Evolutionary conservation across 1,140 invertebrate genomes (phyloP), one percentile per base, ranked within the genome.

Genomic region (Grapholita molesta): DNA sequence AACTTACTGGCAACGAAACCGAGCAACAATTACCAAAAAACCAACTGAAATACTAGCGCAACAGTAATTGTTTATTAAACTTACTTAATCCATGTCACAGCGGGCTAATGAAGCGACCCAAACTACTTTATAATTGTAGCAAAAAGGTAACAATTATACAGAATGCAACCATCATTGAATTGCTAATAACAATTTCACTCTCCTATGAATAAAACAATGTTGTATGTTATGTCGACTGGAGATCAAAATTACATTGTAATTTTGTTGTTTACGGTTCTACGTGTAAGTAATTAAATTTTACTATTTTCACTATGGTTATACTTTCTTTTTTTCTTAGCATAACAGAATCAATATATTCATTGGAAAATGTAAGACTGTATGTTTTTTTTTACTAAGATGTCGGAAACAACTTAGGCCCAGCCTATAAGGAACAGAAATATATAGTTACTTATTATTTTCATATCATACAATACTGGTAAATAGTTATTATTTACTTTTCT

Each of bases 101-200:
- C n/a, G 25, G 35, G 7, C 24, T 28, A 61, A 61, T 61, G 55
- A 61, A 61, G 55, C 55, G 55, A 28, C 55, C 55, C n/a, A 61
- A 61, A 61, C 55, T 61, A 61, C 55, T 61, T 61, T 61, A 61
- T 61, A 61, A 61, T 61, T 61, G 25, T 61, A 57, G 53, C 53
- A 57, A 57, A 57, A 57, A 57, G 53, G 53, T 57, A 61, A 61
- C 55, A 61, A 61, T 61, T 61, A 61, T 61, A 28, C 55, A 28
- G 55, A 61, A 61, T 61, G 55, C 24, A 30, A 61, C 55, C 55
- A 61, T 61, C 24, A 30, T 61, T 61, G 55, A 61, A 61, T 61
- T 61, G 55, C 55, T 30, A 61, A 61, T 61, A 30, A 61, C 28
- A 61, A 25, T 61, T 61, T 61, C 55, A 61, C 55, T 55, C 53